Conservation (phyloP, 2,113 vertebrate species). For the Dasyprocta punctata region DNA sequence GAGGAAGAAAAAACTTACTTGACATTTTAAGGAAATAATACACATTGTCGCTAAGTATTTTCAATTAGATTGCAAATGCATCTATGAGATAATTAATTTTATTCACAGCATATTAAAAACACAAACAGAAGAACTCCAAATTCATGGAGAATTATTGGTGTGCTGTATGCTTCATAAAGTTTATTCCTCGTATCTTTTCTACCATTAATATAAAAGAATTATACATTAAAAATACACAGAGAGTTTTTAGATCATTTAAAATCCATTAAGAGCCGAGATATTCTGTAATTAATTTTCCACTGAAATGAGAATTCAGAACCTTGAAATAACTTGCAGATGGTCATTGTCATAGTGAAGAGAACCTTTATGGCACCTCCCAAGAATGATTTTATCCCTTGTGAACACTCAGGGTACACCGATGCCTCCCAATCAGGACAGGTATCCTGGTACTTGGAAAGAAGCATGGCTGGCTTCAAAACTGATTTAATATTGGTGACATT, state of each 20-base stretch:
- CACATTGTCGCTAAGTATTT: conserved; percentile 56
- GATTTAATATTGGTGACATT: neutral
- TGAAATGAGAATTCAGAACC: conserved; percentile 61
- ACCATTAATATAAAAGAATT: conserved; percentile 56
- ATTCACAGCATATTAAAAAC: conserved; percentile 48
- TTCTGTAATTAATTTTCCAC: conserved; percentile 75
- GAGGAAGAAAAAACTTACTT: conserved; percentile 41
- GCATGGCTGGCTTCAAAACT: neutral
- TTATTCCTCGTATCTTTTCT: conserved; percentile 67
- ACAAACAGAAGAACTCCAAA: conserved; percentile 45
- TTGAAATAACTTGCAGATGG: conserved; percentile 71
- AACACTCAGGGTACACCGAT: neutral
- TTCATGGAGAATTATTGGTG: conserved; percentile 46
- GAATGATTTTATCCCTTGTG: conserved; percentile 4
- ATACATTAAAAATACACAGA: conserved; percentile 54
- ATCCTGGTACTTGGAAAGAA: neutral
- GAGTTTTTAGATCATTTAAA: conserved; percentile 67
- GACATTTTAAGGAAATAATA: conserved; percentile 45
- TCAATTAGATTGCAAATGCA: conserved; percentile 25
- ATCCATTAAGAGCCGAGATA: conserved; percentile 63
- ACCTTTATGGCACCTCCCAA: conserved; percentile 15
- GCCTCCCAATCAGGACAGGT: neutral
- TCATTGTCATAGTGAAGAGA: conserved; percentile 45
- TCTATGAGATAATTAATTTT: conserved; percentile 55
- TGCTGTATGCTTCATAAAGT: conserved; percentile 59